A percentile compares a stretch with the other conserved stretches of the same genome.
Conservation (phyloP, 2,888 invertebrate genomes). For the Mythimna impura region DNA sequence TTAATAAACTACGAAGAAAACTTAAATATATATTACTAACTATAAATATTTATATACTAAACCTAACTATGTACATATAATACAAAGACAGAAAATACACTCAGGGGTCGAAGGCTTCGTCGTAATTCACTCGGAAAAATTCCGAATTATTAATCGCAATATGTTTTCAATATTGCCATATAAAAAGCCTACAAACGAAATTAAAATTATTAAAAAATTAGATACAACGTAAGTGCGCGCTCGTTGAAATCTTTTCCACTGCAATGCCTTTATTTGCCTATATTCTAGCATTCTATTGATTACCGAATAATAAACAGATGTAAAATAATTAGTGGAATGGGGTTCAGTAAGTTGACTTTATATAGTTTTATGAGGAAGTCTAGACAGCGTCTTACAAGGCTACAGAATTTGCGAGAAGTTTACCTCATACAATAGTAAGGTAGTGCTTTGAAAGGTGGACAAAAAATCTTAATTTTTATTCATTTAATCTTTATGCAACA, state of each 20-base stretch:
- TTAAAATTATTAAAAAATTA: slow-evolving; percentile 1
- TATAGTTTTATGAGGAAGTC: slow-evolving; percentile 2
- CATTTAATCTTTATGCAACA: too few relatives aligned
- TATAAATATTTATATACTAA: too few relatives aligned
- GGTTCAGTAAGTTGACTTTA: background rate
- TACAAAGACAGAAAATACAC: too few relatives aligned
- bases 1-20: too few relatives aligned
- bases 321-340: background rate
- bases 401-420: slow-evolving; percentile 20
- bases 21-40: too few relatives aligned
- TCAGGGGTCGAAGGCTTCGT: too few relatives aligned
- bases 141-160: background rate
- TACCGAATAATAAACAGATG: background rate
- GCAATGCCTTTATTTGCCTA: slow-evolving; percentile 28
- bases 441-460: background rate
- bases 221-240: slow-evolving; percentile 41
- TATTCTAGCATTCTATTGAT: background rate
- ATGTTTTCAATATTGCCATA: background rate
- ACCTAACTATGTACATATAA: too few relatives aligned
- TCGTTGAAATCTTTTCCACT: slow-evolving; percentile 74
- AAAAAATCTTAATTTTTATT: background rate
- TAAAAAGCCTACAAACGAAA: background rate
- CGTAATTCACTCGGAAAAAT: too few relatives aligned
- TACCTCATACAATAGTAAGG: background rate
- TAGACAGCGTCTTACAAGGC: background rate